A percentile compares a stretch with the other conserved stretches of the same genome.
Evolutionary conservation across 2,888 invertebrate species (phyloP).

Genomic region (Beris chalybata): DNA sequence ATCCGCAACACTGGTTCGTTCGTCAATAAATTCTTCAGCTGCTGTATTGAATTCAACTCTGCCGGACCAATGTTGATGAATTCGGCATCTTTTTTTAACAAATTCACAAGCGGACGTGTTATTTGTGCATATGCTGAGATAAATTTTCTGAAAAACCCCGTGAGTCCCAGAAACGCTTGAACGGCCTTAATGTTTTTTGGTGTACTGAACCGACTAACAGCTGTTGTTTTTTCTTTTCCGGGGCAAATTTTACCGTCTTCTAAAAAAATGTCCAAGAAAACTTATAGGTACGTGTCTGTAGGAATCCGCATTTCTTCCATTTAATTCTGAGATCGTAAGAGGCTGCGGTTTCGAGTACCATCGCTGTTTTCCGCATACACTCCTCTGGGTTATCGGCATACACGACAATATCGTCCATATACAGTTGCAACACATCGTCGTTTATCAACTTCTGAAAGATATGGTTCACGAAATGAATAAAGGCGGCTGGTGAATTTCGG

Average conservation of each 20-base stretch:
- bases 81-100: not conserved
- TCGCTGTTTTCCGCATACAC: no score
- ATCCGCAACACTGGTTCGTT: not conserved
- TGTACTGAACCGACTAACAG: not conserved
- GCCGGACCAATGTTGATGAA: not conserved
- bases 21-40: not conserved
- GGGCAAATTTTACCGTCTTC: no score
- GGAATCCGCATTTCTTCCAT: not conserved
- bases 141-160: conserved; percentile 8
- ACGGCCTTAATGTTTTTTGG: not conserved
- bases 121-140: not conserved
- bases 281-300: no score
- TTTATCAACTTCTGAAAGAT: not conserved
- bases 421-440: no score
- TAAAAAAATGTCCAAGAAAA: no score
- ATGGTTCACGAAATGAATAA: no score
- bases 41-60: not conserved
- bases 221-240: no score
- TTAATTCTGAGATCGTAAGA: not conserved
- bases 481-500: no score
- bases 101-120: not conserved
- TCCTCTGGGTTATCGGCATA: no score
- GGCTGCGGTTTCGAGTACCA: no score
- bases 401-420: no score
- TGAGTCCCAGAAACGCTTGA: not conserved